Percentiles rank a stretch among this genome's conserved stretches.
Evolutionary conservation across 2,888 invertebrate genomes (phyloP).

Genomic region (Tholera decimalis): DNA sequence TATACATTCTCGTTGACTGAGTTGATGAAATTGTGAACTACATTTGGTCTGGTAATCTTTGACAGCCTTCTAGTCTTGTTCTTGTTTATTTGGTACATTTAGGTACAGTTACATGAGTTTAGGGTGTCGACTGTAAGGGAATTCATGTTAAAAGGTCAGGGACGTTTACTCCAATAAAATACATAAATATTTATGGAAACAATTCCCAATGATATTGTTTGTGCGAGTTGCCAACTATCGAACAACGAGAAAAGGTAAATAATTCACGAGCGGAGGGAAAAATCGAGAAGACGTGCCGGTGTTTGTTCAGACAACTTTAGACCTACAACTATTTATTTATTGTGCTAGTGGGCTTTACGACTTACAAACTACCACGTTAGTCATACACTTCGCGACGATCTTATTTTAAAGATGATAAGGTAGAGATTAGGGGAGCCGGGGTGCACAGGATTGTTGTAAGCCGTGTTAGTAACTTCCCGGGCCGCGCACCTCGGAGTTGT

Average conservation of each 20-base stretch:
- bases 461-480: conserved; percentile 70
- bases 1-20: neutral
- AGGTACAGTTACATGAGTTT: no score
- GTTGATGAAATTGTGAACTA: neutral
- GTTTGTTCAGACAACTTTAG: conserved; percentile 78
- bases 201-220: conserved; percentile 55
- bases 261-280: conserved; percentile 80
- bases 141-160: conserved; percentile 15
- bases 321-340: conserved; percentile 87
- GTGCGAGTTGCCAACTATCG: conserved; percentile 71
- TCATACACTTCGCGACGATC: conserved; percentile 24
- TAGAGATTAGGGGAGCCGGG: conserved; percentile 31
- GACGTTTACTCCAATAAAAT: conserved; percentile 9
- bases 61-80: no score
- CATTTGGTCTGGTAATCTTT: neutral
- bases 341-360: conserved; percentile 79
- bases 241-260: conserved; percentile 78
- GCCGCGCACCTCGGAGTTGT: conserved; percentile 68
- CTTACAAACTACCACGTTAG: conserved; percentile 56
- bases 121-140: neutral
- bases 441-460: conserved; percentile 34
- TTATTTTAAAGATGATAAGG: conserved; percentile 54
- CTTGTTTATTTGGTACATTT: no score
- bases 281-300: conserved; percentile 77
- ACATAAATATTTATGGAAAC: conserved; percentile 36